Conservation (phyloP, 2,113 vertebrate genomes). For the Chloroceryle aenea region DNA sequence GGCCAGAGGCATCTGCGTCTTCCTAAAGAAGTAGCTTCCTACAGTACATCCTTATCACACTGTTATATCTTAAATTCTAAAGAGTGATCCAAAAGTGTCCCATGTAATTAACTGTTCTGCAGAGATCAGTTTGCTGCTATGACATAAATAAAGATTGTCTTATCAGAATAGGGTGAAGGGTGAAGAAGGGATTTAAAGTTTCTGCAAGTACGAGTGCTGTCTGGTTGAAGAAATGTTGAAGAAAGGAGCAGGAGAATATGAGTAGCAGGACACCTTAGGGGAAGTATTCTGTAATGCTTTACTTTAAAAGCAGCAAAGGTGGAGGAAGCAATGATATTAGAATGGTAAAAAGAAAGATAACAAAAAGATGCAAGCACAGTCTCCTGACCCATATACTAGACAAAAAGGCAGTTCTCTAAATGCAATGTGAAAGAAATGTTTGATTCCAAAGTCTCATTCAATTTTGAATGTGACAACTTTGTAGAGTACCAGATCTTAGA, state of each 20-base stretch:
- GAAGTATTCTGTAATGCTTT: not conserved
- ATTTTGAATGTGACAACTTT: not conserved
- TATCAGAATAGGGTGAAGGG: not conserved
- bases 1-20: not conserved
- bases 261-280: not conserved
- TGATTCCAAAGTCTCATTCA: not conserved
- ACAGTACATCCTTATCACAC: not conserved
- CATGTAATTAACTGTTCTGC: not conserved
- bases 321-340: not conserved
- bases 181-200: not conserved
- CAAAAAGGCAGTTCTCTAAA: not conserved
- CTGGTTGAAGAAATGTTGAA: not conserved
- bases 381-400: not conserved
- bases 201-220: not conserved
- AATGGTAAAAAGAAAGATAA: not conserved
- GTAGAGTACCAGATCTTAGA: not conserved
- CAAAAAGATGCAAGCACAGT: not conserved
- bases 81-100: not conserved
- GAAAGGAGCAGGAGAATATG: not conserved
- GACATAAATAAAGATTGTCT: not conserved
- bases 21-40: not conserved
- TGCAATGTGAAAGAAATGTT: not conserved
- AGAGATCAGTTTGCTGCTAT: not conserved
- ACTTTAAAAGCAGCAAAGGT: not conserved
- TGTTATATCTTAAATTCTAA: not conserved